Evolutionary conservation across 2,888 invertebrate genomes (phyloP).

Genomic region (Cephus rjabovi): DNA sequence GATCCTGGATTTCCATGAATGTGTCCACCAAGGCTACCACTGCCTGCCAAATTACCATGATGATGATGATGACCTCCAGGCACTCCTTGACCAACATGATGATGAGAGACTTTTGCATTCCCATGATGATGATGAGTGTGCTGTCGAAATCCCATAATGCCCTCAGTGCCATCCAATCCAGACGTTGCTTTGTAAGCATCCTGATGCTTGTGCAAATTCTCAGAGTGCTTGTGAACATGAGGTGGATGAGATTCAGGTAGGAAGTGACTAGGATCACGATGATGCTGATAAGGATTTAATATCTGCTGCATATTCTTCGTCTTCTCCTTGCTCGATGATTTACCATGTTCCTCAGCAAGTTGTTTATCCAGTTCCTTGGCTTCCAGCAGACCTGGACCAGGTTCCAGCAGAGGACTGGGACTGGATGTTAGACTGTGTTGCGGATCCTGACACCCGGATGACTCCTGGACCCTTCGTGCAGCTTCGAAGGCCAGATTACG

Average conservation of each 20-base stretch:
- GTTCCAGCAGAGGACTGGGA: slow-evolving; percentile 42
- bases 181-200: slow-evolving; percentile 33
- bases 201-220: slow-evolving; percentile 37
- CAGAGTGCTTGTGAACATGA: slow-evolving; percentile 19
- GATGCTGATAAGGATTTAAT: slow-evolving; percentile 45
- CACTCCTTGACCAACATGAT: slow-evolving; percentile 20
- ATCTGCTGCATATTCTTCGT: slow-evolving; percentile 39
- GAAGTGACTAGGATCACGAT: slow-evolving; percentile 44
- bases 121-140: slow-evolving; percentile 48
- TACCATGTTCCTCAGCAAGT: slow-evolving; percentile 33
- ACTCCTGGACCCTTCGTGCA: slow-evolving; percentile 43
- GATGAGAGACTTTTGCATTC: slow-evolving; percentile 37
- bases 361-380: slow-evolving; percentile 40
- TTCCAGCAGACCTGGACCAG: slow-evolving; percentile 31
- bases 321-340: slow-evolving; percentile 35
- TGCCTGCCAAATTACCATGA: slow-evolving; percentile 27
- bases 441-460: slow-evolving; percentile 35
- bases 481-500: slow-evolving; percentile 45
- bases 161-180: slow-evolving; percentile 36
- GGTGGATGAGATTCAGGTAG: slow-evolving; percentile 35
- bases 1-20: slow-evolving; percentile 33
- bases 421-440: slow-evolving; percentile 38
- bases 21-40: slow-evolving; percentile 20
- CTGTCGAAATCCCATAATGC: slow-evolving; percentile 37
- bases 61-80: slow-evolving; percentile 33